Percentiles rank a stretch among this genome's conserved stretches.
These are phyloP conservation scores for Kryphioiulus occultus DNA, from an alignment of 2,888 invertebrate genomes.

Conservation along the genomic window DNA sequence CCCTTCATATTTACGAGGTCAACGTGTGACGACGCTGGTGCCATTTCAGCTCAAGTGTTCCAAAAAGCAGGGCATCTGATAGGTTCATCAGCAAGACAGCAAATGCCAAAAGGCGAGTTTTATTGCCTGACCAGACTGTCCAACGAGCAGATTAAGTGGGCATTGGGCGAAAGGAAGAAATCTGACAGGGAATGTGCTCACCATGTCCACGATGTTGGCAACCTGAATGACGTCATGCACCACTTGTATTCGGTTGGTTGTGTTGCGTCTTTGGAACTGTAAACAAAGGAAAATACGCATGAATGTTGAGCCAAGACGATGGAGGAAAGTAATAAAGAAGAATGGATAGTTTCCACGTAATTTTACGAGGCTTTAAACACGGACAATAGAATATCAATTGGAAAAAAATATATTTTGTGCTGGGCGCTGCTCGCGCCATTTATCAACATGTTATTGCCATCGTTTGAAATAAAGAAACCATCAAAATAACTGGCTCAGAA, in stretches of 20 bases:
- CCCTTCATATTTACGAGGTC: conserved; percentile 50
- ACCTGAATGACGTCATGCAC: conserved; percentile 96
- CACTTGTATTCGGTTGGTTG: conserved; percentile 84
- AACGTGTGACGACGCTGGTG: conserved; percentile 43
- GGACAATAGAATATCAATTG: conserved; percentile 31
- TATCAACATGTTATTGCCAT: conserved; percentile 31
- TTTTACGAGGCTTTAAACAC: conserved; percentile 40
- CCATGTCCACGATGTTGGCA: conserved; percentile 96
- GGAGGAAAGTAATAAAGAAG: conserved; percentile 46
- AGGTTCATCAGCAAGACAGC: not conserved
- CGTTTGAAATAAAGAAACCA: conserved; percentile 5
- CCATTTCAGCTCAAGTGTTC: conserved; percentile 51
- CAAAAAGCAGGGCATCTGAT: not conserved
- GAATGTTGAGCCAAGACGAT: conserved; percentile 39
- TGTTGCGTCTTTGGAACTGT: conserved; percentile 86
- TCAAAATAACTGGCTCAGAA: conserved; percentile 36
- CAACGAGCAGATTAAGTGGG: not conserved
- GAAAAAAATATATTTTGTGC: not conserved
- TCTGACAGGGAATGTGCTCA: conserved; percentile 66
- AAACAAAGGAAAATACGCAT: conserved; percentile 55
- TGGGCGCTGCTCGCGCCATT: not conserved
- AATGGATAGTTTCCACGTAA: conserved; percentile 28
- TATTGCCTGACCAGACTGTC: not conserved
- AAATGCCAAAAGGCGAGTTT: not conserved
- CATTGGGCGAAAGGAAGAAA: not conserved